Conservation (phyloP, 2,113 vertebrate genomes). For the Genyomyrus donnyi region DNA sequence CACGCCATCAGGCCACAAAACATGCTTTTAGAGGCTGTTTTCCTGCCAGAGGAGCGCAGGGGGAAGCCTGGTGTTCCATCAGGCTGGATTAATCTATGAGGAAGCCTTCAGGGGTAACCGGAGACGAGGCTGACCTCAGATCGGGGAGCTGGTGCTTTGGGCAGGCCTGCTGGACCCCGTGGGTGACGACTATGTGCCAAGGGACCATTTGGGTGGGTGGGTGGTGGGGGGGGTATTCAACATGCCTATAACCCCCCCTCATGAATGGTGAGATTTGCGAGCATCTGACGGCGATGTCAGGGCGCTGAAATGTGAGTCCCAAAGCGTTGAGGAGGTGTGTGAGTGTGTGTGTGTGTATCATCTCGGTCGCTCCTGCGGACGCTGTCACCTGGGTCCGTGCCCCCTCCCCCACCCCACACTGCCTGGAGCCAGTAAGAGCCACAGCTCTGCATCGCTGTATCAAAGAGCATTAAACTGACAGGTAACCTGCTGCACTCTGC, state of each 20-base stretch:
- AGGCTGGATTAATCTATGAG: constrained; percentile 6
- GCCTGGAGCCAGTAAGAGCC: neutral
- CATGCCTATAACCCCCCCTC: constrained; percentile 14
- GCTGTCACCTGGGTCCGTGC: neutral
- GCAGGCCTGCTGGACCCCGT: neutral
- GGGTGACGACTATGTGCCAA: constrained; percentile 25
- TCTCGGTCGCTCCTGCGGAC: too few relatives aligned
- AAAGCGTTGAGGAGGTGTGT: neutral
- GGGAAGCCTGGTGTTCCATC: neutral
- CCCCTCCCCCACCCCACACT: neutral
- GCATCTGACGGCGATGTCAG: neutral
- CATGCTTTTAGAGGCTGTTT: neutral
- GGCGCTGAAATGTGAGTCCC: neutral
- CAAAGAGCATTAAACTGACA: neutral
- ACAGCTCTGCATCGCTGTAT: neutral
- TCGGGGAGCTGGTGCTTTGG: constrained; percentile 9
- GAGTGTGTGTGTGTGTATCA: neutral
- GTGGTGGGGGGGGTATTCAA: constrained; percentile 17
- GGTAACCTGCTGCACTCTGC: neutral
- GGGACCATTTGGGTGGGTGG: constrained; percentile 16
- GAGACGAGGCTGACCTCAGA: constrained; percentile 21
- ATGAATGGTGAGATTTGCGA: neutral
- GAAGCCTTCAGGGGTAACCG: constrained; percentile 13
- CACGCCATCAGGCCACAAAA: neutral
- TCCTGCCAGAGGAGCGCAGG: neutral